Base-by-base conservation (phyloP, 2,113 vertebrate genomes). In the Variabilichromis moorii region DNA sequence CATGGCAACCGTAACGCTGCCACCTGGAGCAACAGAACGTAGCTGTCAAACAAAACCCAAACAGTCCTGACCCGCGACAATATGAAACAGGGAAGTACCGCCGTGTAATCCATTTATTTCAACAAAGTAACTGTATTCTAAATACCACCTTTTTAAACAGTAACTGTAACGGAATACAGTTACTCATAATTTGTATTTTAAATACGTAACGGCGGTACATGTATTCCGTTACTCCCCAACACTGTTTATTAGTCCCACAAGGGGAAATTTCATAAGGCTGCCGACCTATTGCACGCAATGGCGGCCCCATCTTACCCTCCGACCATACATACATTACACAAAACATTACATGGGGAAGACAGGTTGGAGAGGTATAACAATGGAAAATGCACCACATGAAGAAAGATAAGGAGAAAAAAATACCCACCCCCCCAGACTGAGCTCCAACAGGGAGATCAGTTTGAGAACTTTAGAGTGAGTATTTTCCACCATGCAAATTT, bases 231-330 rank as follows among this genome's bases (percentile, higher is more conserved):
- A n/a, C n/a, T n/a, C n/a, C n/a, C n/a, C n/a, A n/a, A n/a, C n/a
- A n/a, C n/a, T n/a, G n/a, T 57, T 57, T 57, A 57, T 57, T 16
- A 28, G 54, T 57, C 54, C 54, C 54, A 57, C 54, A 57, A 57
- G 24, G 54, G 54, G 7, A 57, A 57, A 57, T 28, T 57, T 57
- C 7, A 57, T 3, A 57, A 57, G 24, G 24, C 24, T 57, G 54
- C 54, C 12, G 1, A 57, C 7, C 24, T 57, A 57, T 57, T 57
- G 24, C 55, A 28, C 13, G 7, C 13, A 28, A 28, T 57, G 55
- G 54, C 2, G 2, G 54, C 0, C 0, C 54, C 24, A 28, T 57
- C 24, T 28, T 57, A 57, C 54, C 54, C 12, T 57, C 21, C 1
- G 2, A 57, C 51, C 51, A 21, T 53, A 50, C 47, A 50, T 50